Evolutionary conservation across 2,888 invertebrate species (phyloP).

Genomic region (Lomographa bimaculata): DNA sequence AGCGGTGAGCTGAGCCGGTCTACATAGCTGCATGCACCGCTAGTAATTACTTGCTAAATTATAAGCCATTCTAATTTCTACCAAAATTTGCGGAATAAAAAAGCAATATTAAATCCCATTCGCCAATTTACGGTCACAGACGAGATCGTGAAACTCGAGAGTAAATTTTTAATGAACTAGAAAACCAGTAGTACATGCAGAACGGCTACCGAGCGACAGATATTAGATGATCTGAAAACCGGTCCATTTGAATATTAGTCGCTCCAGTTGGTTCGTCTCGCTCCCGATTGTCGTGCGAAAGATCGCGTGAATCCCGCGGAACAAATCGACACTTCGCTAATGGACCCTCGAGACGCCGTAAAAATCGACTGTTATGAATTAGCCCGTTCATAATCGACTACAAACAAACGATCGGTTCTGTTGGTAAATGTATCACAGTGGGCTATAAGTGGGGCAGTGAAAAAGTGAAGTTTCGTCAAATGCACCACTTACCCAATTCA

Average conservation of each 20-base stretch:
- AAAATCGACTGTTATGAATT: constrained; percentile 63
- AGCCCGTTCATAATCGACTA: constrained; percentile 63
- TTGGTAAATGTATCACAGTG: constrained; percentile 55
- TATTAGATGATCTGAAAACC: constrained; percentile 54
- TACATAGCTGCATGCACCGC: constrained; percentile 49
- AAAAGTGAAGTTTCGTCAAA: constrained; percentile 80
- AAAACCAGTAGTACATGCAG: constrained; percentile 52
- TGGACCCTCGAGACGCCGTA: constrained; percentile 57
- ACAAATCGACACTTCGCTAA: constrained; percentile 59
- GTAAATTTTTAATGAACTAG: constrained; percentile 44
- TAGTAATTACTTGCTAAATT: constrained; percentile 34
- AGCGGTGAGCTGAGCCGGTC: constrained; percentile 58
- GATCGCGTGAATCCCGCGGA: constrained; percentile 55
- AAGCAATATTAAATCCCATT: constrained; percentile 22
- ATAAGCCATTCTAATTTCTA: constrained; percentile 28
- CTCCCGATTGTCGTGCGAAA: constrained; percentile 78
- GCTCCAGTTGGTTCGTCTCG: constrained; percentile 74
- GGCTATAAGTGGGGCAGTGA: constrained; percentile 61
- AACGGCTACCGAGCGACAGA: constrained; percentile 44
- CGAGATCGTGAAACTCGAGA: constrained; percentile 35
- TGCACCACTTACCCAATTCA: constrained; percentile 79
- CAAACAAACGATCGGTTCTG: constrained; percentile 59
- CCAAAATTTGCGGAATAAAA: constrained; percentile 27
- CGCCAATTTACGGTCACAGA: constrained; percentile 30
- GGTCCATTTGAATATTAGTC: constrained; percentile 71